A percentile compares a stretch with the other conserved stretches of the same genome.
These are phyloP conservation scores for Caenorhabditis japonica DNA, from an alignment of 2,888 invertebrate genomes.

Conservation along the genomic window DNA sequence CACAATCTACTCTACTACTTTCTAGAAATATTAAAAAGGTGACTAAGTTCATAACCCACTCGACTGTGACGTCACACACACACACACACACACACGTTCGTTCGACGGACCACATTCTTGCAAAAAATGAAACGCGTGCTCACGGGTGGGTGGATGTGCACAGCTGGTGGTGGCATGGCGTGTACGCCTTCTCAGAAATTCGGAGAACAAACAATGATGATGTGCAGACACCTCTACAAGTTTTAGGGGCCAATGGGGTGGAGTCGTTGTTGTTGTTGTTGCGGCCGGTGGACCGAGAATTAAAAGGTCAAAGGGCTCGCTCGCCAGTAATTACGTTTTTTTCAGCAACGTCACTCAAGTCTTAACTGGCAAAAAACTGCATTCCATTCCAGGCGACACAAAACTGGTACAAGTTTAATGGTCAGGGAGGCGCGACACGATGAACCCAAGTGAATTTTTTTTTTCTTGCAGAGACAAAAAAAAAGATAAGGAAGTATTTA, in stretches of 20 bases:
- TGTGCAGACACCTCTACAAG: constrained; percentile 3
- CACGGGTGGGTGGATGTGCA: constrained; percentile 20
- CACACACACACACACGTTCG: no score
- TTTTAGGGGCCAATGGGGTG: background rate
- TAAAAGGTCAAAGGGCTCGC: no score
- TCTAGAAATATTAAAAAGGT: no score
- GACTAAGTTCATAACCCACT: no score
- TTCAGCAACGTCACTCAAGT: no score
- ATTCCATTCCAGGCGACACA: background rate
- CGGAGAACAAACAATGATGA: constrained; percentile 45
- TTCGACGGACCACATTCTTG: no score
- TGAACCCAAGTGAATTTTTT: background rate
- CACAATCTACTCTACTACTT: no score
- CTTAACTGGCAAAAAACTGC: no score
- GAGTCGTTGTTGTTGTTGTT: no score
- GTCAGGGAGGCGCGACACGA: constrained; percentile 6
- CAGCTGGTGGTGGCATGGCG: constrained; percentile 13
- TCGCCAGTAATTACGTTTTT: no score
- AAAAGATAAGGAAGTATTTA: constrained; percentile 1
- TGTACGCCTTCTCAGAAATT: constrained; percentile 22
- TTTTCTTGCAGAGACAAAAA: background rate
- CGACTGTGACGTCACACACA: no score
- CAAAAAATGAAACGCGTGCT: constrained; percentile 6
- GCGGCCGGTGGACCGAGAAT: no score
- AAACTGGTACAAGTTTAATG: background rate